Percentiles rank a stretch among this genome's conserved stretches.
Conservation (phyloP, 2,113 vertebrate species). For the Laticauda colubrina region DNA sequence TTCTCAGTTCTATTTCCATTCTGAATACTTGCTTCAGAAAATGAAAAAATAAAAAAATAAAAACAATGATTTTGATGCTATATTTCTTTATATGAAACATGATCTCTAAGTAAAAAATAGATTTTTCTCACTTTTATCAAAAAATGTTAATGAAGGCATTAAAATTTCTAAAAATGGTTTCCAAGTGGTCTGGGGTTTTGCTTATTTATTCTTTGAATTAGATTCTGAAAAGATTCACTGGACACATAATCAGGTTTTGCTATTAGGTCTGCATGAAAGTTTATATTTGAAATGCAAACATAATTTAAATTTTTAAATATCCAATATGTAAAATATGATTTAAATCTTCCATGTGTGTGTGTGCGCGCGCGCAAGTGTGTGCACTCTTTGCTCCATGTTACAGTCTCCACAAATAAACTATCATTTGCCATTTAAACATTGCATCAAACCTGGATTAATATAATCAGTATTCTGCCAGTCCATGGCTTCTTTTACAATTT, state of each 20-base stretch:
- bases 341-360: neutral
- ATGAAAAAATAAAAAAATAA: slow-evolving; percentile 34
- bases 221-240: too few relatives aligned
- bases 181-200: slow-evolving; percentile 24
- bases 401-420: neutral
- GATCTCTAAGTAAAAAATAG: slow-evolving; percentile 27
- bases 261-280: neutral
- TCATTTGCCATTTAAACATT: neutral
- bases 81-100: slow-evolving; percentile 41
- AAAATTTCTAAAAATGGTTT: slow-evolving; percentile 34
- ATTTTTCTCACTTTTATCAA: slow-evolving; percentile 25
- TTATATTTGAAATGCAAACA: neutral
- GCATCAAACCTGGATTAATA: neutral
- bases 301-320: neutral
- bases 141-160: slow-evolving; percentile 39
- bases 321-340: neutral
- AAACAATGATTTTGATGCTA: slow-evolving; percentile 14
- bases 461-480: neutral
- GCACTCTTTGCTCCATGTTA: neutral
- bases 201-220: slow-evolving; percentile 41
- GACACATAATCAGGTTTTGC: neutral
- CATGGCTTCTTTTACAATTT: neutral
- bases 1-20: slow-evolving; percentile 42
- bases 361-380: neutral
- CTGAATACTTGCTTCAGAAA: slow-evolving; percentile 40